Conservation (phyloP, 2,888 invertebrate genomes). For the Drosophila aldrichi region DNA sequence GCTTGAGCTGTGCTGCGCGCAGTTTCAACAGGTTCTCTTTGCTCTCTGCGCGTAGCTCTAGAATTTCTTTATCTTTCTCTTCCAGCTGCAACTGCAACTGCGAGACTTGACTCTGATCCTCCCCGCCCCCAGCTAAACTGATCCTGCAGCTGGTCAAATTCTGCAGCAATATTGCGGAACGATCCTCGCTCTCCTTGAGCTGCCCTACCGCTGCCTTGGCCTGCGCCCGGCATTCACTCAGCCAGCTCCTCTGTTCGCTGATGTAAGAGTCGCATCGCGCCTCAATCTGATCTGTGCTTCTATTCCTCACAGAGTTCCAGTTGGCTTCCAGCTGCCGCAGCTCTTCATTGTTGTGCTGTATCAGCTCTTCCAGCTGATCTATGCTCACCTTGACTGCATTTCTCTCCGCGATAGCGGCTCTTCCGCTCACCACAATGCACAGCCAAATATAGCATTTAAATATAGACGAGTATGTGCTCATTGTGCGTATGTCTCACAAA, state of each 20-base stretch:
- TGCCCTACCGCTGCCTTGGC: not conserved
- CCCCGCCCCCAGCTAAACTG: not conserved
- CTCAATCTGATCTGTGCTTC: not conserved
- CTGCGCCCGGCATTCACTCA: conserved; percentile 6
- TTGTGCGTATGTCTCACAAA: conserved; percentile 13
- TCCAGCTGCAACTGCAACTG: not conserved
- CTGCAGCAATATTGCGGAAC: not conserved
- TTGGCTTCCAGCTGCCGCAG: not conserved
- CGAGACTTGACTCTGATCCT: not conserved
- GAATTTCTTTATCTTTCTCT: not conserved
- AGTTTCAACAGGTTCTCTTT: not conserved
- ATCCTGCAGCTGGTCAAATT: conserved; percentile 16
- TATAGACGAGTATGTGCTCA: conserved; percentile 15
- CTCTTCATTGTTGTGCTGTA: not conserved
- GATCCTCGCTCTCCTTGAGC: not conserved
- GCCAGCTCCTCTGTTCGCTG: not conserved
- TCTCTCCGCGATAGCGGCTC: not conserved
- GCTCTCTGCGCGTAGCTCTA: not conserved
- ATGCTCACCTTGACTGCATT: not conserved
- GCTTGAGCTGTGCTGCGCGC: not conserved
- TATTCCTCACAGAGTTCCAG: not conserved
- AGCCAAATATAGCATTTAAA: not conserved
- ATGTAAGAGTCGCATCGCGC: not conserved
- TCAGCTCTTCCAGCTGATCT: not conserved
- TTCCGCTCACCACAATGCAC: not conserved